Conservation (phyloP, 2,113 vertebrate genomes). For the Catharus minimus region DNA sequence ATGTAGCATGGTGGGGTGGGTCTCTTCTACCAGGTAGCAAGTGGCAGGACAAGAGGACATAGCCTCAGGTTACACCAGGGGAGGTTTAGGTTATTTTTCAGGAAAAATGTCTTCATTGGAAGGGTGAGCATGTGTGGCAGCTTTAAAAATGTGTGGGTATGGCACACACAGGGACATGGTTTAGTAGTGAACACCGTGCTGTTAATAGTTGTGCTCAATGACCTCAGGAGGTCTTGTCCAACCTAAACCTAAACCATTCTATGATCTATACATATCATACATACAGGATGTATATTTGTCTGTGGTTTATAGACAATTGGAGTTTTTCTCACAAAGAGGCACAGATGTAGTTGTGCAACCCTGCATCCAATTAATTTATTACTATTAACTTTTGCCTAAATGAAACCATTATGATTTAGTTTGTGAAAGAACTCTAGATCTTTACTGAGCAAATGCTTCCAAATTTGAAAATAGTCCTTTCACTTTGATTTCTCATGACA, state of each 20-base stretch:
- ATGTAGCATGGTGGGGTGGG: accelerated
- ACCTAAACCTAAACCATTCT: not conserved
- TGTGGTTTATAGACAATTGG: not conserved
- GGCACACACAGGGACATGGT: not conserved
- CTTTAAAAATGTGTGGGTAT: not conserved
- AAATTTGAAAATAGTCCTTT: not conserved
- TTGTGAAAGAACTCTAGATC: not conserved
- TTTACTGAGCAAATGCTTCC: not conserved
- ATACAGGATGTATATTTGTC: not conserved
- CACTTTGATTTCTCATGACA: not conserved
- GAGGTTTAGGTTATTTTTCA: not conserved
- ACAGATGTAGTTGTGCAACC: not conserved
- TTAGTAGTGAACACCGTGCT: accelerated
- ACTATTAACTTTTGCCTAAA: not conserved
- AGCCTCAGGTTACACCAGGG: not conserved
- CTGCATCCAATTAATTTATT: not conserved
- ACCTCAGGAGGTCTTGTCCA: not conserved
- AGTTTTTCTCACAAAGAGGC: not conserved
- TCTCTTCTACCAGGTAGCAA: not conserved
- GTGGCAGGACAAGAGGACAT: not conserved
- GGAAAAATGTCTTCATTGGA: not conserved
- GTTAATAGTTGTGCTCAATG: not conserved
- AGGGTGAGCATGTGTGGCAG: not conserved
- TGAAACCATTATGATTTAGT: not conserved
- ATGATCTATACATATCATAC: accelerated